These are phyloP conservation scores for Paratilapia polleni DNA, from an alignment of 2,113 vertebrate genomes.

Conservation along the genomic window DNA sequence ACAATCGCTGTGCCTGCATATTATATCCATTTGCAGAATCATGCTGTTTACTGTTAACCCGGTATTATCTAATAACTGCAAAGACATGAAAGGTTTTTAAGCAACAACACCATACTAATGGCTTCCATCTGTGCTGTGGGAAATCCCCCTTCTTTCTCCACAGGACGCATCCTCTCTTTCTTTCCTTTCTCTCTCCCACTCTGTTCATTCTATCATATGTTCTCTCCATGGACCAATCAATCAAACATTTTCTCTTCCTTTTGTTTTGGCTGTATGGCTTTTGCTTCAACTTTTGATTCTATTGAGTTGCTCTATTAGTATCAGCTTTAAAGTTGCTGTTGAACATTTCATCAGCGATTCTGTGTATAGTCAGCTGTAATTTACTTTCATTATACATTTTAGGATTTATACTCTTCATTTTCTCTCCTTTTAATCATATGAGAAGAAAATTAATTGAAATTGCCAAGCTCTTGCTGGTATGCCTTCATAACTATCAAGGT, in stretches of 20 bases:
- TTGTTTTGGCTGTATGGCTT: constrained; percentile 45
- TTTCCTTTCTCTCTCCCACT: constrained; percentile 57
- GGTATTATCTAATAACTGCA: constrained; percentile 79
- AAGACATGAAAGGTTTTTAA: constrained; percentile 78
- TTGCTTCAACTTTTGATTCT: constrained; percentile 44
- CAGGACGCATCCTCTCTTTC: constrained; percentile 72
- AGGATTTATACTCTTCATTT: neutral
- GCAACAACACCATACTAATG: constrained; percentile 77
- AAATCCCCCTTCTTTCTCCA: constrained; percentile 75
- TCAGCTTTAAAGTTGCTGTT: constrained; percentile 18
- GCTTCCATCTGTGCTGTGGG: constrained; percentile 80
- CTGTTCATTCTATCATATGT: constrained; percentile 71
- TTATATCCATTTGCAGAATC: constrained; percentile 72
- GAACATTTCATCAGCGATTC: neutral
- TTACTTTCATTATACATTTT: constrained; percentile 1
- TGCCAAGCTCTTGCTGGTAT: neutral
- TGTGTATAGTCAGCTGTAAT: neutral
- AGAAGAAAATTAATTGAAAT: neutral
- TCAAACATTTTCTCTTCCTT: constrained; percentile 62
- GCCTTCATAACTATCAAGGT: neutral
- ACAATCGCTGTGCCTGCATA: constrained; percentile 70
- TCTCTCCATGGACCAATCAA: constrained; percentile 62
- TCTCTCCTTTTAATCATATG: neutral
- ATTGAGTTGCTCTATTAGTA: constrained; percentile 14
- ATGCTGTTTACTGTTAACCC: constrained; percentile 76